Evolutionary conservation across 2,888 invertebrate genomes (phyloP).

Genomic region (Pecten maximus): DNA sequence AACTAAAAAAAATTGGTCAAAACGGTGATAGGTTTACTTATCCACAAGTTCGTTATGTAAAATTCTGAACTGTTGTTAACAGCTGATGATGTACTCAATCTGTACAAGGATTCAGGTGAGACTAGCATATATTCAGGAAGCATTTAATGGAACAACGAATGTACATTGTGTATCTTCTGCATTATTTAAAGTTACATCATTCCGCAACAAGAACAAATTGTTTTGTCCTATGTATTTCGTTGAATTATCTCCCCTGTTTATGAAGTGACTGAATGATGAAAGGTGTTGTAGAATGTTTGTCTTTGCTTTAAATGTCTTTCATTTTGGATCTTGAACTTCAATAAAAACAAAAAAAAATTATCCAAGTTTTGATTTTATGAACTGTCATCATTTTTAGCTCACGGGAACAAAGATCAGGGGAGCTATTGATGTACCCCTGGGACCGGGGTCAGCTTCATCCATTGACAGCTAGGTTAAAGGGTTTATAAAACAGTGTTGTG

Average conservation of each 20-base stretch:
- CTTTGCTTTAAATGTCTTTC: not conserved
- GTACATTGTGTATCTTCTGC: not conserved
- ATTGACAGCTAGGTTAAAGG: no score
- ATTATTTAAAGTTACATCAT: not conserved
- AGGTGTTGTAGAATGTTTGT: not conserved
- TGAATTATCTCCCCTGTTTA: not conserved
- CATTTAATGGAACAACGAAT: not conserved
- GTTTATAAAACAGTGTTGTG: no score
- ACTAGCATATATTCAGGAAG: no score
- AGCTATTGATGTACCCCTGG: no score
- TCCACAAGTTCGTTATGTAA: no score
- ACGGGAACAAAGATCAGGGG: no score
- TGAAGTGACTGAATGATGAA: not conserved
- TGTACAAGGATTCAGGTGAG: no score
- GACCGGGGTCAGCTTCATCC: no score
- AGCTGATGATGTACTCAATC: no score
- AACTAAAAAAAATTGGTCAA: no score
- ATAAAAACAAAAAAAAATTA: not conserved
- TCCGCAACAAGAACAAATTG: not conserved
- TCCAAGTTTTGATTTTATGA: not conserved
- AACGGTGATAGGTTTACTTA: no score
- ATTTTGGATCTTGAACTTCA: not conserved
- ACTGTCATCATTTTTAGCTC: not conserved
- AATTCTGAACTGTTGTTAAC: no score
- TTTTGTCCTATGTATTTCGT: not conserved